Conservation (phyloP, 2,113 vertebrate species). For the Fukomys damarensis region DNA sequence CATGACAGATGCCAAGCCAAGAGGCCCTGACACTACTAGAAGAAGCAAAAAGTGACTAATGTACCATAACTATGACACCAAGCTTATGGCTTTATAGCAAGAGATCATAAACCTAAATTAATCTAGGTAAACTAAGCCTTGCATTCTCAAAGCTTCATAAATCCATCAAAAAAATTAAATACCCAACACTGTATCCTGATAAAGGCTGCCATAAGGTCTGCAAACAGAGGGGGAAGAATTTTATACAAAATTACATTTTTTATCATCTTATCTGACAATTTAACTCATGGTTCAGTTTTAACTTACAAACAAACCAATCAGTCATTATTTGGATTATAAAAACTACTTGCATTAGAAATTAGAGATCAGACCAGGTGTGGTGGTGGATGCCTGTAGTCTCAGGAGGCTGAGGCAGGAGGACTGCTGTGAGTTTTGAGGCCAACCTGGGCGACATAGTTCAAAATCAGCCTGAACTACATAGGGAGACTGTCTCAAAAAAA, state of each 20-base stretch:
- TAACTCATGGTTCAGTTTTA: constrained; percentile 49
- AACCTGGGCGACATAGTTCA: too few relatives aligned
- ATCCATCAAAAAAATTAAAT: constrained; percentile 50
- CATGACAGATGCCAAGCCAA: background rate
- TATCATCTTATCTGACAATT: constrained; percentile 46
- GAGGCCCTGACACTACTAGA: background rate
- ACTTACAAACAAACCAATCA: constrained; percentile 49
- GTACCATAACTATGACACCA: constrained; percentile 27
- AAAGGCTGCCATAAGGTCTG: constrained; percentile 2
- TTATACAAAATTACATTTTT: constrained; percentile 45
- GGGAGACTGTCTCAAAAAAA: too few relatives aligned
- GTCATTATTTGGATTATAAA: background rate
- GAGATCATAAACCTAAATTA: constrained; percentile 39
- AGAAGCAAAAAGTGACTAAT: constrained; percentile 45
- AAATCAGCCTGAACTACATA: too few relatives aligned
- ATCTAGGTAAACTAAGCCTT: constrained; percentile 10
- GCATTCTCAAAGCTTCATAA: constrained; percentile 29
- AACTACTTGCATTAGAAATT: constrained; percentile 19
- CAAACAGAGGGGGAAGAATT: background rate
- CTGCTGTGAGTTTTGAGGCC: too few relatives aligned
- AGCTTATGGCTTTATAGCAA: constrained; percentile 49
- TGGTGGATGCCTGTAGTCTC: too few relatives aligned
- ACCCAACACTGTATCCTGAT: background rate
- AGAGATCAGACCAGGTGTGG: background rate
- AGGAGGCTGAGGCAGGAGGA: too few relatives aligned